A percentile compares a stretch with the other conserved stretches of the same genome.
These are phyloP conservation scores for Prorops nasuta DNA, from an alignment of 1,140 invertebrate genomes.

Conservation along the genomic window DNA sequence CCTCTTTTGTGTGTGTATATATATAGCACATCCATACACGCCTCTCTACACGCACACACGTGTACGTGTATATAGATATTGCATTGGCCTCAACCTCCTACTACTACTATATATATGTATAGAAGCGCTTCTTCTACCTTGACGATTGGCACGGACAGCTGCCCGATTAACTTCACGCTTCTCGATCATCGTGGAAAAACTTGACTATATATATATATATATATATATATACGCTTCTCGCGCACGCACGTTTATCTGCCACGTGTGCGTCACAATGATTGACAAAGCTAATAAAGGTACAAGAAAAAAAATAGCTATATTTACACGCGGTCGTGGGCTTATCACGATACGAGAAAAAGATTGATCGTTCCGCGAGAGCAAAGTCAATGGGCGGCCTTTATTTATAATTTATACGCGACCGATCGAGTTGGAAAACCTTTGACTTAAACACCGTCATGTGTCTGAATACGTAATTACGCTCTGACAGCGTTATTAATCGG, in stretches of 20 bases:
- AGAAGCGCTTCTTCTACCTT: too few relatives aligned
- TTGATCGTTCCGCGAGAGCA: constrained; percentile 1
- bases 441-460: background rate
- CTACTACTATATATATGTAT: too few relatives aligned
- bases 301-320: background rate
- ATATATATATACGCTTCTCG: background rate
- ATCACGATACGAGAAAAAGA: background rate
- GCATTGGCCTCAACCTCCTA: too few relatives aligned
- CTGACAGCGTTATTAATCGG: background rate
- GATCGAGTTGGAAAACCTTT: background rate
- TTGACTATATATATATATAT: background rate
- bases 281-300: background rate
- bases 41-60: too few relatives aligned
- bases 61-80: too few relatives aligned
- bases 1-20: too few relatives aligned
- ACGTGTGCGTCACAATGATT: constrained; percentile 14
- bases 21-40: too few relatives aligned
- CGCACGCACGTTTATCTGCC: constrained; percentile 8
- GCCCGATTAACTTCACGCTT: constrained; percentile 11
- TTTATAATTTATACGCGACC: constrained; percentile 1
- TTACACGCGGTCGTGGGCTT: background rate
- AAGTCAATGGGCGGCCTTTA: background rate
- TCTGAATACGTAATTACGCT: background rate
- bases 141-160: background rate
- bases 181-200: constrained; percentile 3